Conservation (phyloP, 35 echinoderm and acorn worm genomes). For the Patiria miniata region DNA sequence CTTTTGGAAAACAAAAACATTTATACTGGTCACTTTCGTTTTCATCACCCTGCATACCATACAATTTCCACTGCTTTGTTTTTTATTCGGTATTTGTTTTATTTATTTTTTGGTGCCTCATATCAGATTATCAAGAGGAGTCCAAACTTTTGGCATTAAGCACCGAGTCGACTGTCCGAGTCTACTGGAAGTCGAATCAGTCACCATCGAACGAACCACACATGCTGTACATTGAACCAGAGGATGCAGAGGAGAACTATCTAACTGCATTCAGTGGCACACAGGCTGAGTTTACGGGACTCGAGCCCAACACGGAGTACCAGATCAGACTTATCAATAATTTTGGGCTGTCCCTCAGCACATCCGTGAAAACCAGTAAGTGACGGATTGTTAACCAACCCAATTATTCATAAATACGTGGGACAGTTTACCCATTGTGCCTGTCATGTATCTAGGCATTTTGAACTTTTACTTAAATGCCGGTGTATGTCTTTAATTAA, state of each 20-base stretch:
- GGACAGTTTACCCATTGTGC: too few species aligned
- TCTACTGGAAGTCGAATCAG: neutral
- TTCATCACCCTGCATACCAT: too few species aligned
- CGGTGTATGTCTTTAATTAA: too few species aligned
- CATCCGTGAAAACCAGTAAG: neutral
- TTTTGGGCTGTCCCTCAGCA: neutral
- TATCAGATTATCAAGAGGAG: neutral
- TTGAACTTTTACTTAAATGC: too few species aligned
- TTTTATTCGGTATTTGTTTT: too few species aligned
- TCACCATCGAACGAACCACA: neutral
- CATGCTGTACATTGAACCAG: constrained; percentile 5
- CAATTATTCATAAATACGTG: too few species aligned
- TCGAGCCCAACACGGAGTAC: constrained; percentile 9
- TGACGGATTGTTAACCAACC: neutral
- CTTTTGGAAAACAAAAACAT: too few species aligned
- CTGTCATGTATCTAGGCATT: too few species aligned
- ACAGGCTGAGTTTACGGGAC: neutral
- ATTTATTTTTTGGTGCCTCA: neutral
- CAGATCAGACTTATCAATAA: neutral
- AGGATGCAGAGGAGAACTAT: constrained; percentile 3
- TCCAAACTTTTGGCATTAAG: neutral
- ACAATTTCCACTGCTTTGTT: too few species aligned
- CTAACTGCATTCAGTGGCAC: neutral
- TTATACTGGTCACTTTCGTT: too few species aligned
- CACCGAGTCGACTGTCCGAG: neutral